Evolutionary conservation across 2,888 invertebrate genomes (phyloP), one percentile per base, ranked within the genome.

Genomic region (Agrotis segetum): DNA sequence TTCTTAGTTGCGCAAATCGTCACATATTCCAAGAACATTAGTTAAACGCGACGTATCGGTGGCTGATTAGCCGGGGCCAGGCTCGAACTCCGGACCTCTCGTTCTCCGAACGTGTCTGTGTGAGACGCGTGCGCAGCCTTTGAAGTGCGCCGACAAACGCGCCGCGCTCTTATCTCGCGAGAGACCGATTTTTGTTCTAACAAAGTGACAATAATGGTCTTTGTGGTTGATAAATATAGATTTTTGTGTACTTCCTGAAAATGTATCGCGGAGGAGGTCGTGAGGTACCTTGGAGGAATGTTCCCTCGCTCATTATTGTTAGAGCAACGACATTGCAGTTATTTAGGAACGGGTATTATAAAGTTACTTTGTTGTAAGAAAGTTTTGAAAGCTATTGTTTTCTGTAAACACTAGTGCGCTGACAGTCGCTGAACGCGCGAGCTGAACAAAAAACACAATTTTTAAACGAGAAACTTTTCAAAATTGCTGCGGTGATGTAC

Each of bases 151-250:
- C 96, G 95, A 91, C 96, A 95, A 95, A 96, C 88, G 89, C 83
- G 86, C 96, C 96, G 96, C 93, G 68, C 82, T 88, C 92, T 95
- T 95, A 95, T 95, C 95, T 95, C 89, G 89, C 83, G 88, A 88
- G 89, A 90, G 92, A 90, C 91, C 91, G 92, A 92, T 94, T 95
- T 93, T 94, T 93, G 93, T 93, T 90, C 90, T 89, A 91, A 91
- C 93, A 90, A 77, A 92, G 92, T 93, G 94, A 94, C 94, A 94
- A 94, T 94, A 94, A 94, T 92, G 92, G 91, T 91, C 93, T 94
- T 93, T 94, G 93, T 92, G 87, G 92, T 91, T 88, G 91, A 93
- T 92, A 94, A 93, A 93, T 92, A 94, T 91, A 86, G 88, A 85
- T 89, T 91, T 91, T 88, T 84, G 85, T 87, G 79, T 86, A 90